Evolutionary conservation across 2,888 invertebrate genomes (phyloP), one percentile per base, ranked within the genome.

Genomic region (Cheilosia soror): DNA sequence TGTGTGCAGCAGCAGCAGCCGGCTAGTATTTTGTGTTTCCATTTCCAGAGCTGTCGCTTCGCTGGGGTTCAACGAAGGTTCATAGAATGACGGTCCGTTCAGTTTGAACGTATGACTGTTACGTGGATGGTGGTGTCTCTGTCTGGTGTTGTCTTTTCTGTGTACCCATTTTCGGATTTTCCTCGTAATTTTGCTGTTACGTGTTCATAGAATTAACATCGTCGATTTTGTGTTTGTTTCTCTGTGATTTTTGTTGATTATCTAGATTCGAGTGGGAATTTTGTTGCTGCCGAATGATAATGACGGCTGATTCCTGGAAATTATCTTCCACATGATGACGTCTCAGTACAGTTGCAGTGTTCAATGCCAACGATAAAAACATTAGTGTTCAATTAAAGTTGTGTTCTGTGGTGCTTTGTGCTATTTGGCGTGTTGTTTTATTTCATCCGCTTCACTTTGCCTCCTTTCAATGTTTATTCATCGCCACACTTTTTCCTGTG

Each of bases 61-160:
- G 49, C 11, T 58, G 75, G 78, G 80, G 80, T 85, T 85, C 80
- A 80, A 66, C 76, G 84, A 85, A 85, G 84, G 84, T 85, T 80
- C 75, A 72, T 65, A 40, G 71, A 47, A 65, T 51, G 75, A 60
- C 71, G 69, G 80, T 44, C 69, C 55, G 60, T 63, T 85, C 85
- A 85, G 84, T 83, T 80, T 77, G 76, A 85, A 76, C 75, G 79
- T 66, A 79, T 79, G 69, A 31, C 66, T 76, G 73, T 73, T 68
- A 73, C 44, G 76, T 27, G 66, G n/a, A 42, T 68, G 71, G 71
- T 80, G 42, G 65, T 66, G 55, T 65, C 20, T n/a, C n/a, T n/a
- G n/a, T n/a, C n/a, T n/a, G n/a, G n/a, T n/a, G n/a, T n/a, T 3
- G 33, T 37, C 11, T 49, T 40, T 51, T 55, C 57, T 42, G 57